phyloP scores from a whole-genome alignment of 1,140 invertebrate species.

The Drosophila kepulauana region DNA sequence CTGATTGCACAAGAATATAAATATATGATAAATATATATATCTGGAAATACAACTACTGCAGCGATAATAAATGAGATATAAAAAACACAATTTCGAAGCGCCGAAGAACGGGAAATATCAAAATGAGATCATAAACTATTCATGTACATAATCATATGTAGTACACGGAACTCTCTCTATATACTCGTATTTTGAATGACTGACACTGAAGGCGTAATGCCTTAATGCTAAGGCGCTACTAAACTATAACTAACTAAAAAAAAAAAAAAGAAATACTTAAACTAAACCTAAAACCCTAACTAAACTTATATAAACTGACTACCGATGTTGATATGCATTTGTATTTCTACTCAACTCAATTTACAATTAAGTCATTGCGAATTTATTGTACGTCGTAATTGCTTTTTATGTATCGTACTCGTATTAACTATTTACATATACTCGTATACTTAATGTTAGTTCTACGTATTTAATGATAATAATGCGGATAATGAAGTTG shows the following conservation, averaged over 20 bases:
- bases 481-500: constrained; percentile 21
- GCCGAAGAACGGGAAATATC: constrained; percentile 7
- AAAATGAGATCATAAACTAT: constrained; percentile 32
- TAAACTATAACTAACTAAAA: constrained; percentile 7
- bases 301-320: constrained; percentile 47
- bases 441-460: constrained; percentile 32
- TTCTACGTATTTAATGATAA: constrained; percentile 32
- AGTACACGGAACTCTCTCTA: constrained; percentile 46
- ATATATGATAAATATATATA: constrained; percentile 26
- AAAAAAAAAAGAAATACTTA: constrained; percentile 2
- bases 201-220: constrained; percentile 80
- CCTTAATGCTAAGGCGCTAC: constrained; percentile 51
- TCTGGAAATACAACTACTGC: constrained; percentile 65
- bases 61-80: constrained; percentile 32
- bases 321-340: constrained; percentile 69
- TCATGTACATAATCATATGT: constrained; percentile 32
- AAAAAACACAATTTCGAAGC: constrained; percentile 15
- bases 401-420: constrained; percentile 51
- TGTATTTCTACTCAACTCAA: constrained; percentile 63
- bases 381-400: constrained; percentile 75
- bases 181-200: constrained; percentile 78
- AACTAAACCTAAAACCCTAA: constrained; percentile 53
- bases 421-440: constrained; percentile 31
- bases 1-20: constrained; percentile 75
- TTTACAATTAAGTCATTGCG: constrained; percentile 69